Percentiles rank a stretch among this genome's conserved stretches.
phyloP scores from a whole-genome alignment of 2,113 vertebrate species.

The Takifugu flavidus region DNA sequence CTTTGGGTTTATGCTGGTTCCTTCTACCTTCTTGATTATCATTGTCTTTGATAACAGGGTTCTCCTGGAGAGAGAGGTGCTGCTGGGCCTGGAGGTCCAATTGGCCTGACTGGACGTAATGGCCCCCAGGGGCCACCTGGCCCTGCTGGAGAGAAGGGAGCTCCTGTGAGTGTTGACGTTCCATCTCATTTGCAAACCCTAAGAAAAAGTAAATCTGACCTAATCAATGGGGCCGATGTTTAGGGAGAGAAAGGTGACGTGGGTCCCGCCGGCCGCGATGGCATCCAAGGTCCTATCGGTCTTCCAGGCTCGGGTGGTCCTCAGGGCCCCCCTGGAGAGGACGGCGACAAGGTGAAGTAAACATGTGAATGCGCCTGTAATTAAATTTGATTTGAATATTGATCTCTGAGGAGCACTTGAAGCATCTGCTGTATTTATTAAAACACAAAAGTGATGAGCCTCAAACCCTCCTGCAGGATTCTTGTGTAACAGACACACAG shows the following conservation, averaged over 20 bases:
- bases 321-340: conserved; percentile 95
- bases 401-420: no score
- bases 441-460: no score
- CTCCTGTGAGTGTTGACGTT: conserved; percentile 80
- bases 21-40: neutral
- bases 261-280: conserved; percentile 93
- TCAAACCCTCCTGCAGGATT: no score
- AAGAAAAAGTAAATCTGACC: neutral
- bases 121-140: conserved; percentile 93
- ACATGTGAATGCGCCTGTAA: no score
- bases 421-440: no score
- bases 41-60: conserved; percentile 75
- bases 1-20: no score
- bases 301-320: conserved; percentile 93
- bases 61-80: conserved; percentile 92
- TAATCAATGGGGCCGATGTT: neutral
- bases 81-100: conserved; percentile 90
- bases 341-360: conserved; percentile 90
- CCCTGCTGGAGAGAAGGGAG: conserved; percentile 95
- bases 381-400: no score
- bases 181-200: neutral
- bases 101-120: conserved; percentile 90
- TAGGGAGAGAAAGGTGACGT: conserved; percentile 96
- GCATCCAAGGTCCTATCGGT: conserved; percentile 95
- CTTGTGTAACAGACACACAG: no score